Conservation (phyloP, 2,797 vertebrate genomes). For the Aphelocoma californica region DNA sequence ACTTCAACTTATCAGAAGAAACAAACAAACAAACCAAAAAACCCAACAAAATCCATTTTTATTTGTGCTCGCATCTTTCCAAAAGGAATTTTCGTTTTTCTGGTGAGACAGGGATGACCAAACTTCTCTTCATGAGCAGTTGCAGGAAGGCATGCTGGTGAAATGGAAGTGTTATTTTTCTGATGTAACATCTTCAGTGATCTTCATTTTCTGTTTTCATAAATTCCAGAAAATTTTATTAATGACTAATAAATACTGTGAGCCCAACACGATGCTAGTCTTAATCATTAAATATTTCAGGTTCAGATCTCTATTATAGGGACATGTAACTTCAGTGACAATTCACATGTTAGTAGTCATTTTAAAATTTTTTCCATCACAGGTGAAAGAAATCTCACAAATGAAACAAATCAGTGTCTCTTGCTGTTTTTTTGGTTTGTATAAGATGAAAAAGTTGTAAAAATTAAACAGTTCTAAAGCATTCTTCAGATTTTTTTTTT, state of each 20-base stretch:
- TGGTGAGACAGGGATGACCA: background rate
- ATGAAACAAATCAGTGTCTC: background rate
- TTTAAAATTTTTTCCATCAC: background rate
- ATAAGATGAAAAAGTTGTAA: background rate
- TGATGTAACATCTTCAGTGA: background rate
- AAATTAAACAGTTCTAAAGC: background rate
- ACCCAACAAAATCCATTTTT: background rate
- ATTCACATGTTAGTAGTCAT: background rate
- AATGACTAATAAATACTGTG: background rate
- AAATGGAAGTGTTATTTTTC: background rate
- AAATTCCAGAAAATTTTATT: background rate
- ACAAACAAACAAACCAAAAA: background rate
- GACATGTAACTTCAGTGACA: background rate
- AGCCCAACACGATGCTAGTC: accelerated
- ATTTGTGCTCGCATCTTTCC: background rate
- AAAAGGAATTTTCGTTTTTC: background rate
- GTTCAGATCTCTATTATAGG: background rate
- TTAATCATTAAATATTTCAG: background rate
- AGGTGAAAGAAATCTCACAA: background rate
- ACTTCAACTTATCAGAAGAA: background rate
- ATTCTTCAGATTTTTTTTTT: background rate
- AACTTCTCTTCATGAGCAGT: background rate
- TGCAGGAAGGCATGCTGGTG: background rate
- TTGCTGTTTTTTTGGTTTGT: background rate
- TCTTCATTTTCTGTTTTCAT: background rate